A percentile compares a stretch with the other conserved stretches of the same genome.
Conservation (phyloP, 2,113 vertebrate species). For the Ramphastos sulfuratus region DNA sequence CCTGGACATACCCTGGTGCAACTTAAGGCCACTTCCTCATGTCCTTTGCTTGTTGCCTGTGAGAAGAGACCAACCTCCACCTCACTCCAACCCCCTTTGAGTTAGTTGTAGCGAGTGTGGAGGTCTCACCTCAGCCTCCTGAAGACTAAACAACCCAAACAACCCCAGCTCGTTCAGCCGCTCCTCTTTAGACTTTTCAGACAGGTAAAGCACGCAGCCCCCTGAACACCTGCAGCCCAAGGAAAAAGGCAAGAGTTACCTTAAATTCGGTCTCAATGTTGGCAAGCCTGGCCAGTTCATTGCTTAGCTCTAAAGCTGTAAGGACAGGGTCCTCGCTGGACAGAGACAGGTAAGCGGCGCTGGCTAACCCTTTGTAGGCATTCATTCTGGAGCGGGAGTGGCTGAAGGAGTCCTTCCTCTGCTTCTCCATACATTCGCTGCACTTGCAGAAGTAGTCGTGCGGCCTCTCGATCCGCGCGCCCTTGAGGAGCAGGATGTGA, state of each 20-base stretch:
- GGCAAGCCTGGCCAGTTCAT: conserved; percentile 93
- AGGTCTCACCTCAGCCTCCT: no score
- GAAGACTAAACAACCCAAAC: no score
- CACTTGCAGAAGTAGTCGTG: conserved; percentile 99
- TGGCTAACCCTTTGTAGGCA: conserved; percentile 95
- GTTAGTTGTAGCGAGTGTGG: no score
- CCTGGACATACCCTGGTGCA: no score
- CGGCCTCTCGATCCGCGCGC: conserved; percentile 91
- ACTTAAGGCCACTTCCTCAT: no score
- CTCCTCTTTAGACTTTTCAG: not conserved
- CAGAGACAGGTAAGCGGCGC: conserved; percentile 92
- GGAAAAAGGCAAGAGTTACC: conserved; percentile 76
- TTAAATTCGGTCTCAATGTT: conserved; percentile 99
- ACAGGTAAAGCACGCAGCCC: not conserved
- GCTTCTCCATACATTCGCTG: conserved; percentile 88
- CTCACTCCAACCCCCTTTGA: no score
- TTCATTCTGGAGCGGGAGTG: conserved; percentile 98
- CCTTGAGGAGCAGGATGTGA: conserved; percentile 92
- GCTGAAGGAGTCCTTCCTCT: conserved; percentile 92
- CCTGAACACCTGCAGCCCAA: not conserved
- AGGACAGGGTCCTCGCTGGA: conserved; percentile 96
- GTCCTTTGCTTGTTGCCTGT: no score
- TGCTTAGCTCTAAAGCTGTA: conserved; percentile 94
- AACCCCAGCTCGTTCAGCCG: no score
- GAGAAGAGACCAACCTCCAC: no score